Conservation (phyloP, 2,888 invertebrate species). For the Archips xylosteana region DNA sequence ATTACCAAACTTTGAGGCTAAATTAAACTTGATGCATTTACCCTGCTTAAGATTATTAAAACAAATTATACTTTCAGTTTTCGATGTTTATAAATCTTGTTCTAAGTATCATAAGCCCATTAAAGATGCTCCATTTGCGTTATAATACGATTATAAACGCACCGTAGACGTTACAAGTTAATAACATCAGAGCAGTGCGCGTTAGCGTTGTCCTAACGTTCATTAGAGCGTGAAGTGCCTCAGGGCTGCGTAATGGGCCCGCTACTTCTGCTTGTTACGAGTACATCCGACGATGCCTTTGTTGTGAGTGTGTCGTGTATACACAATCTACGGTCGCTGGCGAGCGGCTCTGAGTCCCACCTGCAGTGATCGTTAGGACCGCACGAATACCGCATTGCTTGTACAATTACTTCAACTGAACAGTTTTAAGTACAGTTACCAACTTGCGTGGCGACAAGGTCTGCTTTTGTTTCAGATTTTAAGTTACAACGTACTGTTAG, state of each 20-base stretch:
- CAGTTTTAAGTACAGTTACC: constrained; percentile 67
- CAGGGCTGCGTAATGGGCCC: constrained; percentile 76
- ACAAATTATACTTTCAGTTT: constrained; percentile 7
- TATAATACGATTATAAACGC: constrained; percentile 37
- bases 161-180: constrained; percentile 42
- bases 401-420: constrained; percentile 73
- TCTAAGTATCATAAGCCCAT: constrained; percentile 20
- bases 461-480: constrained; percentile 58
- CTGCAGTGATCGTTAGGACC: constrained; percentile 68
- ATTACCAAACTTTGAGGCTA: not conserved
- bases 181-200: constrained; percentile 47
- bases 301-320: constrained; percentile 55
- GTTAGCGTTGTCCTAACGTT: constrained; percentile 54
- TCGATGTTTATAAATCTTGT: constrained; percentile 14
- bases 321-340: constrained; percentile 26
- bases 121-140: constrained; percentile 31
- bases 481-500: constrained; percentile 51
- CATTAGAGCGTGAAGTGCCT: constrained; percentile 60
- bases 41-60: not conserved
- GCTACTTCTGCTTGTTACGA: constrained; percentile 74
- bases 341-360: constrained; percentile 49
- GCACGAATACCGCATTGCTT: constrained; percentile 68
- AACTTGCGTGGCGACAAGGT: constrained; percentile 54
- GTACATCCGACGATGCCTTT: constrained; percentile 74
- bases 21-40: not conserved